Conservation (phyloP, 2,797 vertebrate genomes). For the Sebastes oblongus region DNA sequence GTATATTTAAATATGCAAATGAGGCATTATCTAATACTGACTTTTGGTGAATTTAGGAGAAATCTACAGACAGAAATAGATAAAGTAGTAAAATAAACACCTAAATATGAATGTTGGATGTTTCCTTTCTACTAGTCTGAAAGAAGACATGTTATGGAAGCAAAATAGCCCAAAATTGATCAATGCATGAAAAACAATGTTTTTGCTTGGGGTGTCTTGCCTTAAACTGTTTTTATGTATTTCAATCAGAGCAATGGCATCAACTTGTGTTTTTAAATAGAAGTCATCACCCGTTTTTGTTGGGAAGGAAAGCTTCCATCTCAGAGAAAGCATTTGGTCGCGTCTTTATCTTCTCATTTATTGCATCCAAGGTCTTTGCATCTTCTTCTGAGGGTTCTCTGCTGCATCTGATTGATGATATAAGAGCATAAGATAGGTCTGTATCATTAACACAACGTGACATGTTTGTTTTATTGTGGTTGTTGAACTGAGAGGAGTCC, state of each 20-base stretch:
- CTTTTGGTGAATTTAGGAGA: too few relatives aligned
- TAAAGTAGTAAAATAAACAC: too few relatives aligned
- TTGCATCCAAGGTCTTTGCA: conserved; percentile 68
- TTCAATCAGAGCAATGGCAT: not conserved
- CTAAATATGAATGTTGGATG: too few relatives aligned
- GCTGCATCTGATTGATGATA: conserved; percentile 78
- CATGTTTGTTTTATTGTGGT: not conserved
- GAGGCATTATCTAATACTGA: too few relatives aligned
- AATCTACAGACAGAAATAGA: too few relatives aligned
- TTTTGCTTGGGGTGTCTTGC: too few relatives aligned
- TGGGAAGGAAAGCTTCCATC: conserved; percentile 96
- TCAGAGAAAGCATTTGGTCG: conserved; percentile 87
- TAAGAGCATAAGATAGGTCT: not conserved
- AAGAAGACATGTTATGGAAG: too few relatives aligned
- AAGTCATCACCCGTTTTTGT: conserved; percentile 90
- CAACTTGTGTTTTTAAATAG: not conserved
- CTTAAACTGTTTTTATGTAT: not conserved
- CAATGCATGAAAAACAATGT: too few relatives aligned
- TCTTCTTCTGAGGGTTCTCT: conserved; percentile 71
- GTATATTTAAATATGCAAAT: too few relatives aligned
- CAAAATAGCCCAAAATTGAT: too few relatives aligned
- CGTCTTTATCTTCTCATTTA: conserved; percentile 86
- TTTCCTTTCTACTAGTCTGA: too few relatives aligned
- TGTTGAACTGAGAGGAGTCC: not conserved
- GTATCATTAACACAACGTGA: not conserved